Conservation (phyloP, 2,888 invertebrate genomes). For the Archips crataeganus region DNA sequence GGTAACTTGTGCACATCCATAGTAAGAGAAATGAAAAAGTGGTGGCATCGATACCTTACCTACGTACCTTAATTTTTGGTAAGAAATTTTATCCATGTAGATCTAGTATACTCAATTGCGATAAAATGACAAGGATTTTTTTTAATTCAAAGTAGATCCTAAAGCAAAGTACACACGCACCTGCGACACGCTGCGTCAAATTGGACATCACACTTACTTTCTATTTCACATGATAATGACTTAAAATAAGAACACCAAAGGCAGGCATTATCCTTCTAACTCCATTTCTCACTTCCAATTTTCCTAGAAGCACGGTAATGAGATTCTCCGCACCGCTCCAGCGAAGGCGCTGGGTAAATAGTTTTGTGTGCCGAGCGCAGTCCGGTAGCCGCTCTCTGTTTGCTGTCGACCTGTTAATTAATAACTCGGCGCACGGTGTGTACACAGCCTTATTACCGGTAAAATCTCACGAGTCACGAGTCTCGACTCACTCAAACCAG, state of each 20-base stretch:
- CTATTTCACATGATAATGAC: slow-evolving; percentile 44
- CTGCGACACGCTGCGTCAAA: slow-evolving; percentile 23
- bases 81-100: background rate
- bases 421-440: slow-evolving; percentile 81
- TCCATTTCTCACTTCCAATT: slow-evolving; percentile 81
- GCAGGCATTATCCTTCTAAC: slow-evolving; percentile 77
- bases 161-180: slow-evolving; percentile 26
- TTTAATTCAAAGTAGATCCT: slow-evolving; percentile 7
- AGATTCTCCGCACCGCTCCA: slow-evolving; percentile 78
- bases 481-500: slow-evolving; percentile 72
- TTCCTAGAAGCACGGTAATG: slow-evolving; percentile 82
- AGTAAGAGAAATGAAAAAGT: too few relatives aligned
- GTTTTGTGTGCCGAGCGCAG: slow-evolving; percentile 79
- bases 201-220: slow-evolving; percentile 34
- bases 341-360: slow-evolving; percentile 74
- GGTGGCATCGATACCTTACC: too few relatives aligned
- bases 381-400: slow-evolving; percentile 82
- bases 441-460: slow-evolving; percentile 85
- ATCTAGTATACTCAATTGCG: background rate
- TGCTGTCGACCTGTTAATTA: slow-evolving; percentile 86
- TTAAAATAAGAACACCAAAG: slow-evolving; percentile 54
- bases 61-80: too few relatives aligned
- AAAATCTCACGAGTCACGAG: slow-evolving; percentile 85
- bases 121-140: background rate
- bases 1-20: too few relatives aligned